Base-by-base conservation (phyloP, 2,888 invertebrate genomes). In the Cantharis flavilabris region DNA sequence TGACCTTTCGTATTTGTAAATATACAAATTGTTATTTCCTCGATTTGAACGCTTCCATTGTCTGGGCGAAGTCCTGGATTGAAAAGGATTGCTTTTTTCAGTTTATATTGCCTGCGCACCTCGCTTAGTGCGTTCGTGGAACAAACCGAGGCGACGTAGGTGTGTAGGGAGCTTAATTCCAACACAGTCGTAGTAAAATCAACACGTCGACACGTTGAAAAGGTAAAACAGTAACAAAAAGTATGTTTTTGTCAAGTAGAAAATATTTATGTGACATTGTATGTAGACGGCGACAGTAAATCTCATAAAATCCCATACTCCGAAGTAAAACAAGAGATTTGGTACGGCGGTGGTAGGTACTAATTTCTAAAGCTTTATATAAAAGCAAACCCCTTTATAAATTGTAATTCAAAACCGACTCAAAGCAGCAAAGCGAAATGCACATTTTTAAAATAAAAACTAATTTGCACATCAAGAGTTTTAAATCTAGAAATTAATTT, bases 241-340 rank as follows among this genome's bases (percentile, higher is more conserved):
- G 23, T 67, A n/a, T 23, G n/a, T 67, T 67, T 67, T 14, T 18
- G 65, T 67, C 65, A 67, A 67, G 26, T n/a, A 67, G 23, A 67
- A 67, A 67, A 67, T 67, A 67, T 67, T 67, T 67, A 67, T 67
- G 65, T 67, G 65, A 67, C 65, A 67, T 16, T 26, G 65, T 67
- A 67, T 67, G 65, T n/a, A 26, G 23, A 67, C 20, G 49, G 9
- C 65, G 23, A 67, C 23, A 13, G 20, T 67, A 67, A 67, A 67
- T 67, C 23, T 26, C 65, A 49, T 67, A 67, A 23, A 67, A 67
- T 67, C n/a, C 65, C 65, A 23, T n/a, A 65, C 3, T 65, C 20
- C 10, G n/a, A 65, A 23, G 3, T 65, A 65, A 23, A 26, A 67
- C 26, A 67, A 67, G 23, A 67, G 65, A 26, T 67, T 67, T 26